These are phyloP conservation scores for Fissipunctia ypsillon DNA, from an alignment of 2,888 invertebrate species.

Conservation along the genomic window DNA sequence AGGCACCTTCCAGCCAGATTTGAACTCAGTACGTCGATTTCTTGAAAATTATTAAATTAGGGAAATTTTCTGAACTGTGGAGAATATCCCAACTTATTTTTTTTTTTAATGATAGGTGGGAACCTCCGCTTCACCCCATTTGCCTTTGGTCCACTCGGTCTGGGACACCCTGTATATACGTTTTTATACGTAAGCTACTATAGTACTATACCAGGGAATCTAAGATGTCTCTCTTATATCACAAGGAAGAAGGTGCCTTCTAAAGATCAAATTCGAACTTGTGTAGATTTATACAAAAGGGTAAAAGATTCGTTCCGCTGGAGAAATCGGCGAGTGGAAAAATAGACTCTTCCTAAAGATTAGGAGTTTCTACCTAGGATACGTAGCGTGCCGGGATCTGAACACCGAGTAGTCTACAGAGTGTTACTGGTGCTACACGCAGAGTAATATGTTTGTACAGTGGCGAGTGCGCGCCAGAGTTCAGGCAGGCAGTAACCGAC, in stretches of 20 bases:
- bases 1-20: too few species aligned
- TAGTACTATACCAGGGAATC: background rate
- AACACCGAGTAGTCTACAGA: background rate
- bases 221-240: background rate
- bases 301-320: conserved; percentile 10
- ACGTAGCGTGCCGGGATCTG: conserved; percentile 25
- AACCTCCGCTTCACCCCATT: too few species aligned
- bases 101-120: too few species aligned
- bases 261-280: conserved; percentile 32
- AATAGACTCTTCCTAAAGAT: conserved; percentile 53
- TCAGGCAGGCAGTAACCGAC: background rate
- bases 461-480: background rate
- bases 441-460: background rate
- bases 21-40: too few species aligned
- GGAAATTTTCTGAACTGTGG: too few species aligned
- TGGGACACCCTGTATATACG: too few species aligned
- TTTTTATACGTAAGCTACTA: conserved; percentile 8
- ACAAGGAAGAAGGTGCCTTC: conserved; percentile 27
- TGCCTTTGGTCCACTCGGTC: too few species aligned
- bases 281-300: conserved; percentile 41
- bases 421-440: background rate
- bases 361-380: conserved; percentile 12
- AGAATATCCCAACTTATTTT: too few species aligned
- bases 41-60: too few species aligned
- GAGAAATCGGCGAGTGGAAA: conserved; percentile 43